Evolutionary conservation across 64 coral and sea anemone genomes (phyloP).

Genomic region (Dendronephthya gigantea): DNA sequence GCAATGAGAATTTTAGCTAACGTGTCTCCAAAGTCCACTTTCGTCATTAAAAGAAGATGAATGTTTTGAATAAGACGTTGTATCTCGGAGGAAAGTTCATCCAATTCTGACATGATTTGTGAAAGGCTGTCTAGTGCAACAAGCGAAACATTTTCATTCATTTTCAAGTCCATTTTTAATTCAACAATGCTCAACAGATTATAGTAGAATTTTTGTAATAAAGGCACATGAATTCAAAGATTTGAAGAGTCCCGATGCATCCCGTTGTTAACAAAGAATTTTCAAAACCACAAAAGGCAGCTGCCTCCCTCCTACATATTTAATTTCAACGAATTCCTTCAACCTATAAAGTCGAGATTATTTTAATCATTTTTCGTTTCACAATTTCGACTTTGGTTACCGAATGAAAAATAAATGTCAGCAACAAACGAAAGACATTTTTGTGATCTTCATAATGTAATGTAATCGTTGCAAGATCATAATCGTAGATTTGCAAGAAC

Average conservation of each 20-base stretch:
- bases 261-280: neutral
- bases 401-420: too few species aligned
- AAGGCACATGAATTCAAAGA: too few species aligned
- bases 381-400: too few species aligned
- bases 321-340: neutral
- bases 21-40: neutral
- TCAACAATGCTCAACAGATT: neutral
- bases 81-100: neutral
- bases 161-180: neutral
- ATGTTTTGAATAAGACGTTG: constrained; percentile 11
- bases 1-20: neutral
- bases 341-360: too few species aligned
- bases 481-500: too few species aligned
- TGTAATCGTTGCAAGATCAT: too few species aligned
- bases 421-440: too few species aligned
- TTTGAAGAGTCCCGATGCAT: too few species aligned
- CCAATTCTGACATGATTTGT: constrained; percentile 2
- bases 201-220: neutral
- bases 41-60: constrained; percentile 7
- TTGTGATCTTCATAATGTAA: too few species aligned
- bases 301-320: neutral
- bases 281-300: neutral
- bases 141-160: neutral
- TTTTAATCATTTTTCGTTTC: neutral
- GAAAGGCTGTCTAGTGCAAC: neutral